Percentiles rank a stretch among this genome's conserved stretches.
phyloP scores from a whole-genome alignment of 2,113 vertebrate genomes.

The Serinus canaria region DNA sequence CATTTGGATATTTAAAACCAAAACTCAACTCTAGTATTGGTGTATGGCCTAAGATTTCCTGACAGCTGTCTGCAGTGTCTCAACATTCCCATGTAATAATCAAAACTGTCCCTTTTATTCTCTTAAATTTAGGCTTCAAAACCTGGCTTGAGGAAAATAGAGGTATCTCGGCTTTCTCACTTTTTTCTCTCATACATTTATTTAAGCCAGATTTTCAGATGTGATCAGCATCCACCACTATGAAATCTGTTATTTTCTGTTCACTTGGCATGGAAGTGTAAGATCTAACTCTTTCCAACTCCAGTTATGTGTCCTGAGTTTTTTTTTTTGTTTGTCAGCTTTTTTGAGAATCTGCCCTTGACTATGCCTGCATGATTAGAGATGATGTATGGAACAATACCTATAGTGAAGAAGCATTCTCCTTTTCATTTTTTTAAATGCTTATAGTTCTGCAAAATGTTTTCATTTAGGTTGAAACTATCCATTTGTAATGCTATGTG shows the following conservation, averaged over 20 bases:
- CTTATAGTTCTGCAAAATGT: neutral
- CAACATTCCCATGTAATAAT: neutral
- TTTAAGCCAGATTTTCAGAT: slow-evolving; percentile 1
- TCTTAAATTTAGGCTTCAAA: neutral
- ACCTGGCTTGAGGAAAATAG: neutral
- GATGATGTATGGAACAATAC: neutral
- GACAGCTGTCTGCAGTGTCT: neutral
- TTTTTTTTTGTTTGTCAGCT: neutral
- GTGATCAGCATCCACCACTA: neutral
- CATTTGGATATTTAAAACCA: neutral
- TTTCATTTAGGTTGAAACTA: neutral
- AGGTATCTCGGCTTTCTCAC: neutral
- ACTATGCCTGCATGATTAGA: neutral
- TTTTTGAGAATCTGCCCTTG: neutral
- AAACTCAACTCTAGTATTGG: neutral
- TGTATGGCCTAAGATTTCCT: neutral
- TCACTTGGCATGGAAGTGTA: neutral
- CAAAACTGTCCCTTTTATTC: neutral
- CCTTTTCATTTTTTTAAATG: neutral
- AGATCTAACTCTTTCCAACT: neutral
- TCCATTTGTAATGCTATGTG: neutral
- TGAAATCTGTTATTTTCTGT: neutral
- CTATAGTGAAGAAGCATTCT: neutral
- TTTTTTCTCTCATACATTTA: neutral
- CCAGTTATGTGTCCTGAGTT: neutral